phyloP scores from a whole-genome alignment of 2,888 invertebrate species.

The Tortrix viridana region DNA sequence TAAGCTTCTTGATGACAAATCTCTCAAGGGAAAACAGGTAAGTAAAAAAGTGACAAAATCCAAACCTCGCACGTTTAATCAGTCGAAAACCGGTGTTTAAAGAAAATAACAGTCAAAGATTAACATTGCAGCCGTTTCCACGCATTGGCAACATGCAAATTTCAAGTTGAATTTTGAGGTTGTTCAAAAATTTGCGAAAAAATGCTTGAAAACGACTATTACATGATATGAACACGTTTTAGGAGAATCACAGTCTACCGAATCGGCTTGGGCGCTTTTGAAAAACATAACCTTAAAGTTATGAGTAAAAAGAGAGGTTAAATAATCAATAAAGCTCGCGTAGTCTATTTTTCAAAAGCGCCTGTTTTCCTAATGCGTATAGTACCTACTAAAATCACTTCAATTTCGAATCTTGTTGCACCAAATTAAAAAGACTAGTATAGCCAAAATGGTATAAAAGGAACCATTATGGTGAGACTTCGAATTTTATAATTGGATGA shows the following conservation, averaged over 20 bases:
- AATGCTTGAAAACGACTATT: conserved; percentile 11
- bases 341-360: conserved; percentile 22
- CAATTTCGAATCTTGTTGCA: too few relatives aligned
- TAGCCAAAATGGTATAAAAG: too few relatives aligned
- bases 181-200: too few relatives aligned
- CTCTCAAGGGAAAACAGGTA: conserved; percentile 9
- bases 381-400: neutral
- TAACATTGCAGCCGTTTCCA: conserved; percentile 25
- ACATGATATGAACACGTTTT: conserved; percentile 63
- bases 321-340: conserved; percentile 12
- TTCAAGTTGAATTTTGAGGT: neutral
- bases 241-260: conserved; percentile 59
- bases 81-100: conserved; percentile 59
- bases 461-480: too few relatives aligned
- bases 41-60: conserved; percentile 49
- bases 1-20: too few relatives aligned
- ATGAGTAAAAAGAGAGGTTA: conserved; percentile 13
- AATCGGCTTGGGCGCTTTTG: conserved; percentile 46
- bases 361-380: neutral
- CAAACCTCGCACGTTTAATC: conserved; percentile 69
- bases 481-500: too few relatives aligned
- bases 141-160: conserved; percentile 1
- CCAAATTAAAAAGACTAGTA: too few relatives aligned
- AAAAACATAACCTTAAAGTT: conserved; percentile 26
- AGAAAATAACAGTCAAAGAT: conserved; percentile 57